Evolutionary conservation across 2,888 invertebrate species (phyloP).

Genomic region (Eupithecia insigniata): DNA sequence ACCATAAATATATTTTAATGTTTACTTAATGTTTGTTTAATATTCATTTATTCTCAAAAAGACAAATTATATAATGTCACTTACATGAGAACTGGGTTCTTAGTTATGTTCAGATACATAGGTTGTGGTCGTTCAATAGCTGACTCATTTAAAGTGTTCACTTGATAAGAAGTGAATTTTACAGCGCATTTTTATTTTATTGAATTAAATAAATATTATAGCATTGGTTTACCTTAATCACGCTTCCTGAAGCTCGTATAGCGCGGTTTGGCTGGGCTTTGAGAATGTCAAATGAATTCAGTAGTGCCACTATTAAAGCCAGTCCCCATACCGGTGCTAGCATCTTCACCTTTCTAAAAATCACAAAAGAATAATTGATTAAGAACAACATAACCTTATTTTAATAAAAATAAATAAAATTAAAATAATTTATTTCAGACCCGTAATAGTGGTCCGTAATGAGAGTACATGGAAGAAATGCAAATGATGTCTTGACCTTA

Average conservation of each 20-base stretch:
- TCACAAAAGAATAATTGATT: constrained; percentile 9
- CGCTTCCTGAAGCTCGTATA: background rate
- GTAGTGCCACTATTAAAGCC: constrained; percentile 4
- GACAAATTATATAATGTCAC: too few relatives aligned
- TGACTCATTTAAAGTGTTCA: too few relatives aligned
- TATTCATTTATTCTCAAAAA: too few relatives aligned
- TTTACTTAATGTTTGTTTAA: too few relatives aligned
- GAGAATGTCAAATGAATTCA: constrained; percentile 11
- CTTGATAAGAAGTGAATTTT: background rate
- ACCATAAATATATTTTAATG: too few relatives aligned
- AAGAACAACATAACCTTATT: too few relatives aligned
- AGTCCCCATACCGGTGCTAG: background rate
- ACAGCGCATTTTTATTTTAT: background rate
- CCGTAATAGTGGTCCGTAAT: too few relatives aligned
- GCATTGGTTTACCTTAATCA: constrained; percentile 10
- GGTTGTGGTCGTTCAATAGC: too few relatives aligned
- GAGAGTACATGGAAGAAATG: background rate
- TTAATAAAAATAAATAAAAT: too few relatives aligned
- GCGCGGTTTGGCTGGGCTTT: background rate
- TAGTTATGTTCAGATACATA: too few relatives aligned
- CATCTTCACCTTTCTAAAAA: constrained; percentile 9
- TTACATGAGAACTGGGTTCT: too few relatives aligned
- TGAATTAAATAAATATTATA: background rate
- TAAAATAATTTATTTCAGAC: too few relatives aligned
- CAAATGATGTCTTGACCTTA: constrained; percentile 2